Conservation (phyloP, 2,888 invertebrate genomes). For the Catocala fraxini region DNA sequence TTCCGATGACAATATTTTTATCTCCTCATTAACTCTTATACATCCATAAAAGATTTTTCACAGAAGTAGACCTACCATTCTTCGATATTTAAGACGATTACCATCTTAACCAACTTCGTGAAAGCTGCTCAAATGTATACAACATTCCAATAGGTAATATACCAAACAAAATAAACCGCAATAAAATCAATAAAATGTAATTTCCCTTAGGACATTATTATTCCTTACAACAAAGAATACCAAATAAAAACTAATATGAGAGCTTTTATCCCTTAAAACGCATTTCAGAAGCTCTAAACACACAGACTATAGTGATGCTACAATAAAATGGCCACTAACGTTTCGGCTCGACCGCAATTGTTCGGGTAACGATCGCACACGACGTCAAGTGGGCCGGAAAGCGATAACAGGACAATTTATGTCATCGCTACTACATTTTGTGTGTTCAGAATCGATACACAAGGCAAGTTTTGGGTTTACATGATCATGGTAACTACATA, state of each 20-base stretch:
- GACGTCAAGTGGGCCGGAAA: constrained; percentile 68
- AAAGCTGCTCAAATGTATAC: too few relatives aligned
- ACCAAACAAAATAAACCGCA: background rate
- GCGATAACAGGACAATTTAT: constrained; percentile 71
- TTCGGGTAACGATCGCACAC: constrained; percentile 53
- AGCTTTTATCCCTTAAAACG: constrained; percentile 1
- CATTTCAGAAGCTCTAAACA: constrained; percentile 16
- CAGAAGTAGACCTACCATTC: too few relatives aligned
- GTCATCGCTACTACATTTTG: constrained; percentile 48
- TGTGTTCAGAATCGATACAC: constrained; percentile 33
- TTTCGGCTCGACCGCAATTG: constrained; percentile 54
- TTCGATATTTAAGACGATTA: too few relatives aligned
- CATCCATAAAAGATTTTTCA: too few relatives aligned
- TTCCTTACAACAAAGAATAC: too few relatives aligned
- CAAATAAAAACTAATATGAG: background rate
- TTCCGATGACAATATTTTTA: too few relatives aligned
- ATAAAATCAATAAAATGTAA: too few relatives aligned
- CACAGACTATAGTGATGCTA: constrained; percentile 39
- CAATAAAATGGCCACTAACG: constrained; percentile 57
- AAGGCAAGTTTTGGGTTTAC: constrained; percentile 13
- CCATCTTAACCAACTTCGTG: too few relatives aligned
- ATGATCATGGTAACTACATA: background rate
- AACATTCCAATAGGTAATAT: too few relatives aligned
- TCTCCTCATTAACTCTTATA: too few relatives aligned
- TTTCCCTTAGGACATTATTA: too few relatives aligned